Percentiles rank a stretch among this genome's conserved stretches.
phyloP scores from a whole-genome alignment of 2,113 vertebrate genomes.

The Rhegmatorhina hoffmannsi region DNA sequence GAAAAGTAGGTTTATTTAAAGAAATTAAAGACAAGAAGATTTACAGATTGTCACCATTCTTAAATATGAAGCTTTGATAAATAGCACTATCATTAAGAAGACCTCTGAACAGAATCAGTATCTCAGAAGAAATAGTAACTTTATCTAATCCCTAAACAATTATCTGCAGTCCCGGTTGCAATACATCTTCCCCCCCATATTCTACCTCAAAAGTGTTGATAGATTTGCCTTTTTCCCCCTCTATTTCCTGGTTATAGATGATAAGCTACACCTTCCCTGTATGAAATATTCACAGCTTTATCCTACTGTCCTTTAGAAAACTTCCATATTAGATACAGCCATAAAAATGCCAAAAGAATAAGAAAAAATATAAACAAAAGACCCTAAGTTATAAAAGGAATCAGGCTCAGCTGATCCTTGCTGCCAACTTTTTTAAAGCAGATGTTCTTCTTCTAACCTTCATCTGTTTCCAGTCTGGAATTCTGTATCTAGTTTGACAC shows the following conservation, averaged over 20 bases:
- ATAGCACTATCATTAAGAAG: background rate
- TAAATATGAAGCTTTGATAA: background rate
- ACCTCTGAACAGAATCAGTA: background rate
- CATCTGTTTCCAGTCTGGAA: background rate
- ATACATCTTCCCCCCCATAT: background rate
- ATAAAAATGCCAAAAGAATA: slow-evolving; percentile 16
- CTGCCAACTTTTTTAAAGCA: slow-evolving; percentile 22
- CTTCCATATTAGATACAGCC: background rate
- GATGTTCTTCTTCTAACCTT: slow-evolving; percentile 27
- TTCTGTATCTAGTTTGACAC: background rate
- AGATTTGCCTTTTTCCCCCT: background rate
- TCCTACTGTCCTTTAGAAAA: background rate
- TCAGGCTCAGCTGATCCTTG: background rate
- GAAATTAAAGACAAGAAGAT: background rate
- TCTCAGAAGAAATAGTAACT: background rate
- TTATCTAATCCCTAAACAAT: background rate
- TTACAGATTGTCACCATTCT: background rate
- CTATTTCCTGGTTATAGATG: background rate
- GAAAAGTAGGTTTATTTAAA: background rate
- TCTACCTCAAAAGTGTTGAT: background rate
- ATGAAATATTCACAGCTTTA: background rate
- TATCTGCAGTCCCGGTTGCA: background rate
- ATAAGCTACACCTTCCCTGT: background rate
- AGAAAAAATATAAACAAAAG: slow-evolving; percentile 12
- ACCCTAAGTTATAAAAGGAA: background rate